Percentiles rank a stretch among this genome's conserved stretches.
Evolutionary conservation across 2,888 invertebrate genomes (phyloP).

Genomic region (Lysandra bellargus): DNA sequence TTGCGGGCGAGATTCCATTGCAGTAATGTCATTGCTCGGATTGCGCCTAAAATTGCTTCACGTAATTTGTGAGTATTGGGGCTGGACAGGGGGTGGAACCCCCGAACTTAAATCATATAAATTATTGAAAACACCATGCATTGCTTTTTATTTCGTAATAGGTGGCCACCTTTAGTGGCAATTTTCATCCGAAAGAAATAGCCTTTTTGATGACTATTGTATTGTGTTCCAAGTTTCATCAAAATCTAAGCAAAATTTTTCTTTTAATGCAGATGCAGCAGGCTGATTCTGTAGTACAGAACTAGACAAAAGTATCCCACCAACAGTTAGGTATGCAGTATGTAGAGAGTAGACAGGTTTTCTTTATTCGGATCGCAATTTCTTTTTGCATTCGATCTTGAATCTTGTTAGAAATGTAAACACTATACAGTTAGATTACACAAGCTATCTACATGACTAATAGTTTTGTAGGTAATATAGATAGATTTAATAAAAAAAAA

Average conservation of each 20-base stretch:
- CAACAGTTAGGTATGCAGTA: constrained; percentile 5
- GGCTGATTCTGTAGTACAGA: neutral
- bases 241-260: neutral
- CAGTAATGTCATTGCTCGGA: constrained; percentile 71
- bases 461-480: no score
- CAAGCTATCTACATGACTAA: neutral
- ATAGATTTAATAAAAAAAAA: no score
- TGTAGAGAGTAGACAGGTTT: neutral
- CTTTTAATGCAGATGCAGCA: neutral
- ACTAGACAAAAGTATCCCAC: neutral
- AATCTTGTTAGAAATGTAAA: neutral
- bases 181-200: neutral
- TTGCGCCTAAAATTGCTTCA: constrained; percentile 72
- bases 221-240: neutral
- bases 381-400: constrained; percentile 10
- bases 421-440: neutral
- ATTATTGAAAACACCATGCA: constrained; percentile 28
- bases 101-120: constrained; percentile 43
- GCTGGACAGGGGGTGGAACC: constrained; percentile 43
- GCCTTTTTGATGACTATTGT: neutral
- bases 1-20: constrained; percentile 62
- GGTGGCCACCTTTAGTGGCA: no score
- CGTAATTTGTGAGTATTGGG: constrained; percentile 67
- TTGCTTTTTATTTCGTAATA: neutral
- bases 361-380: neutral